Base-by-base conservation (phyloP, 1,140 invertebrate genomes). In the Bombus sylvicola region DNA sequence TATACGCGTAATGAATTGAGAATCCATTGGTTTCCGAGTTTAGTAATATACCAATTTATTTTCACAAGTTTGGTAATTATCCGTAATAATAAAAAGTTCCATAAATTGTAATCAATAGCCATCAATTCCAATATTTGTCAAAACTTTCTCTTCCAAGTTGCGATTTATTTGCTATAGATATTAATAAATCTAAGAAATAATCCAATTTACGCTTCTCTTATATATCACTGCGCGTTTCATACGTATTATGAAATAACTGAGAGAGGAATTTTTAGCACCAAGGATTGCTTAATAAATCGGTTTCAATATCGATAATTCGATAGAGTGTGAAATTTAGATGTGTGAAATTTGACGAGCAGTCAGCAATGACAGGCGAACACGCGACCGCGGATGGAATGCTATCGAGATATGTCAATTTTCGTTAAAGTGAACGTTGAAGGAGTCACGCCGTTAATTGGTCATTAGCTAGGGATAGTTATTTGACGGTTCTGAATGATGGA, bases 361-460 rank as follows among this genome's bases (percentile, higher is more conserved):
- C 25, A 47, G 9, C n/a, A 41, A 47, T 31, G 53, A 73, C 69
- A 73, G 80, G 53, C 28, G 1, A 34, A 69, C 64, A 31, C 10
- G 47, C 22, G 15, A 47, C 43, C 31, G 10, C n/a, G 28, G 39
- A 68, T 76, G 62, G 81, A 68, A 8, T 53, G n/a, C 72, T n/a
- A 69, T 68, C 13, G 28, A n/a, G 43, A 41, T 18, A 28, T 57
- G 83, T 73, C 83, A 39, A 73, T 85, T 59, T 85, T 85, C 83
- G 43, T 85, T 80, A 80, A 80, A 80, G 69, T 34, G 31, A 80
- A 64, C 53, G 64, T 84, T 43, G 76, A 79, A 80, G 77, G 62
- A 37, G 66, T 18, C 37, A 18, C 28, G 10, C n/a, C 8, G n/a
- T 37, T 62, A 53, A 81, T 37, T 57, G 69, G 37, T 62, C 68